Conservation (phyloP, 2,888 invertebrate species). For the Sipha maydis region DNA sequence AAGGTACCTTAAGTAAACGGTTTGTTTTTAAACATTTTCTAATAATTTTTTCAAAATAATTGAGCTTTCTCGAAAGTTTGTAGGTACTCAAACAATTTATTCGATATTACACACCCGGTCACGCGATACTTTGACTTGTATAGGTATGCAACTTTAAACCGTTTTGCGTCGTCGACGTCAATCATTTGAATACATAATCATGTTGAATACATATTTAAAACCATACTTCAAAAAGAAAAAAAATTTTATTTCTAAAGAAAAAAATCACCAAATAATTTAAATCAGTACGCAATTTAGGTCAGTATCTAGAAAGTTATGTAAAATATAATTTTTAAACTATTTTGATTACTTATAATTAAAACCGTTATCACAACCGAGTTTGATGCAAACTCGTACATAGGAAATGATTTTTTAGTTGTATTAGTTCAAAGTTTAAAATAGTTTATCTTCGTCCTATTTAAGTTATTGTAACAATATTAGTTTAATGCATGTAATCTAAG, state of each 20-base stretch:
- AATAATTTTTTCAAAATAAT: not conserved
- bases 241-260: not conserved
- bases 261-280: not conserved
- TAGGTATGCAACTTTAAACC: not conserved
- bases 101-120: conserved; percentile 11
- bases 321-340: no score
- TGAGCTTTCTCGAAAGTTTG: not conserved
- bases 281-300: not conserved
- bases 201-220: not conserved
- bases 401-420: not conserved
- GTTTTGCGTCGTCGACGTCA: not conserved
- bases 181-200: not conserved
- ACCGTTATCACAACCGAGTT: not conserved
- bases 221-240: not conserved
- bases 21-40: not conserved
- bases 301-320: no score
- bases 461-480: not conserved
- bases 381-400: not conserved
- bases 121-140: not conserved
- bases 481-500: no score
- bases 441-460: not conserved
- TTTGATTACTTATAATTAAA: no score
- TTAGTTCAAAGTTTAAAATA: not conserved
- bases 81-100: not conserved
- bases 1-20: not conserved